Percentiles rank a stretch among this genome's conserved stretches.
Evolutionary conservation across 1,140 invertebrate species (phyloP).

Genomic region (Heliothis subflexa): DNA sequence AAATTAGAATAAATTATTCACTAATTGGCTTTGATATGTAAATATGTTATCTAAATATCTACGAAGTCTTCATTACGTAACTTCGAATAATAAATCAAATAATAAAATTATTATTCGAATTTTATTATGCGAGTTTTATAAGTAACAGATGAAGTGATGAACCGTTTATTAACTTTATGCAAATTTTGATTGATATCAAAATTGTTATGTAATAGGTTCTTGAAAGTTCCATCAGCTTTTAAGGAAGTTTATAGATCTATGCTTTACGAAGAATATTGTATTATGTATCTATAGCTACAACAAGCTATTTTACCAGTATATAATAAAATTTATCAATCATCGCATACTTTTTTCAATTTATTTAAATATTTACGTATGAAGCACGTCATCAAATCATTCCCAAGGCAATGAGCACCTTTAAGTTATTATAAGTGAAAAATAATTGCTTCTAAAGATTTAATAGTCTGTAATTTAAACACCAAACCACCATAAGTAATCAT

Average conservation of each 20-base stretch:
- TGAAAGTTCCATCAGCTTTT: not conserved
- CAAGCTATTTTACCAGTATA: too few species aligned
- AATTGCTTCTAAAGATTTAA: too few species aligned
- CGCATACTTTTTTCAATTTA: too few species aligned
- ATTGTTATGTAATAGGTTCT: not conserved
- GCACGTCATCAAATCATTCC: too few species aligned
- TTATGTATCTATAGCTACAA: too few species aligned
- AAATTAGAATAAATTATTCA: not conserved
- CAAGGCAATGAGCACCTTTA: too few species aligned
- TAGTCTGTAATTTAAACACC: too few species aligned
- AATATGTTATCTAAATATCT: not conserved
- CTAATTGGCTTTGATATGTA: not conserved
- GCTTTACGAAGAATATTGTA: too few species aligned
- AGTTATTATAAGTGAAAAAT: too few species aligned
- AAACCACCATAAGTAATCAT: too few species aligned
- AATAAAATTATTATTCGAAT: not conserved
- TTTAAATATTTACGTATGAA: too few species aligned
- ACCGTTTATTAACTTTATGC: constrained; percentile 3
- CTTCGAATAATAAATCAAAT: not conserved
- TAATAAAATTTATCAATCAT: too few species aligned
- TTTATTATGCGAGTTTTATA: not conserved
- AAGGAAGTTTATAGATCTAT: not conserved
- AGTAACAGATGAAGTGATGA: not conserved
- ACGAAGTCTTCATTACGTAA: not conserved
- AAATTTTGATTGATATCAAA: constrained; percentile 16